Conservation (phyloP, 2,797 vertebrate genomes). For the Coccyzus lansbergi region DNA sequence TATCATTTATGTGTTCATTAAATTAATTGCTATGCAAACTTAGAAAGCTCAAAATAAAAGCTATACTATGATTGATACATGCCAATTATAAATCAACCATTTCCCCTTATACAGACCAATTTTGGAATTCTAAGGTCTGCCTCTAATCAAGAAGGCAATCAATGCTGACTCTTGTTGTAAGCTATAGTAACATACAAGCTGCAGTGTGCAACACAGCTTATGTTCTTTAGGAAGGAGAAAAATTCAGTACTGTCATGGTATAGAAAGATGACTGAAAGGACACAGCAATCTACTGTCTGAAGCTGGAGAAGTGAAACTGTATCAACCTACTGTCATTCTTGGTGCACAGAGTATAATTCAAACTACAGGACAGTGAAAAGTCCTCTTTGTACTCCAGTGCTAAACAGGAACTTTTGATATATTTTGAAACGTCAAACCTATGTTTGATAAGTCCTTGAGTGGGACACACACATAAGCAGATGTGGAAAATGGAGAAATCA, state of each 20-base stretch:
- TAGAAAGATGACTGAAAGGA: neutral
- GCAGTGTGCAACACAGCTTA: neutral
- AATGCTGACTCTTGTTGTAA: neutral
- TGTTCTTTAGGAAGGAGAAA: neutral
- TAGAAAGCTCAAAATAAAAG: neutral
- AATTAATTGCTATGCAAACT: neutral
- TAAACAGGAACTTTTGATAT: neutral
- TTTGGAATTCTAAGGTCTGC: neutral
- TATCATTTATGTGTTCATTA: neutral
- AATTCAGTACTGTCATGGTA: neutral
- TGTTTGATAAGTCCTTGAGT: neutral
- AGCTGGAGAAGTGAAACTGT: neutral
- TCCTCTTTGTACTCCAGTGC: neutral
- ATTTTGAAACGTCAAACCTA: neutral
- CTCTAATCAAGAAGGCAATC: neutral
- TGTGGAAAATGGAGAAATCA: neutral
- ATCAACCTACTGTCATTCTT: neutral
- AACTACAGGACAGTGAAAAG: neutral
- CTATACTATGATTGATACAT: neutral
- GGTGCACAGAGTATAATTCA: neutral
- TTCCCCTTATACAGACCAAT: neutral
- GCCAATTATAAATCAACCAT: neutral
- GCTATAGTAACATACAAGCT: neutral
- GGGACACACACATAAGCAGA: neutral
- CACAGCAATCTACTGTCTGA: neutral